These are phyloP conservation scores for Limulus polyphemus DNA, from an alignment of 2,888 invertebrate species.

Conservation along the genomic window DNA sequence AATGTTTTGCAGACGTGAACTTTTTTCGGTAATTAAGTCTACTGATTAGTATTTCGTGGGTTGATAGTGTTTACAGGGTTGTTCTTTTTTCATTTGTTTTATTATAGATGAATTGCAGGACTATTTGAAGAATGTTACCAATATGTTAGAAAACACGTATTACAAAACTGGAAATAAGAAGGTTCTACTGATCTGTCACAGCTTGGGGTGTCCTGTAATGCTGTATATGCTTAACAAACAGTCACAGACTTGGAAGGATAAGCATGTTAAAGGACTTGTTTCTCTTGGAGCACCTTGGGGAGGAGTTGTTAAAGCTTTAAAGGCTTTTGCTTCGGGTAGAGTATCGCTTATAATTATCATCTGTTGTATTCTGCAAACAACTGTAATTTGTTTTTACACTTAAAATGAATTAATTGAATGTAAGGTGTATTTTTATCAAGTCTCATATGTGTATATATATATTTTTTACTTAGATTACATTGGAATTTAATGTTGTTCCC, in stretches of 20 bases:
- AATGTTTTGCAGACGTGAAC: no score
- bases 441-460: no score
- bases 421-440: no score
- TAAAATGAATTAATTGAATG: no score
- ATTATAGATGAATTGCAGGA: slow-evolving; percentile 69
- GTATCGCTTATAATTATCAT: no score
- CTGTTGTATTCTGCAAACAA: no score
- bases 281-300: slow-evolving; percentile 90
- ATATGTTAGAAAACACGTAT: slow-evolving; percentile 73
- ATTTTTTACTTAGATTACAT: no score
- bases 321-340: slow-evolving; percentile 86
- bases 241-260: slow-evolving; percentile 73
- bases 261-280: slow-evolving; percentile 66
- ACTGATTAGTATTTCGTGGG: no score
- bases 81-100: slow-evolving; percentile 8
- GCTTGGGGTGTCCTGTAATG: slow-evolving; percentile 92
- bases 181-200: slow-evolving; percentile 77
- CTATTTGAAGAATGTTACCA: slow-evolving; percentile 62
- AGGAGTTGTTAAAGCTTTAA: slow-evolving; percentile 85
- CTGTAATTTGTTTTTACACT: no score
- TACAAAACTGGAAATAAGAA: slow-evolving; percentile 55
- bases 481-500: no score
- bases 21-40: no score
- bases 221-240: slow-evolving; percentile 71
- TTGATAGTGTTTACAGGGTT: no score